Conservation (phyloP, 1,140 invertebrate genomes). For the Drosophila ercepeae region DNA sequence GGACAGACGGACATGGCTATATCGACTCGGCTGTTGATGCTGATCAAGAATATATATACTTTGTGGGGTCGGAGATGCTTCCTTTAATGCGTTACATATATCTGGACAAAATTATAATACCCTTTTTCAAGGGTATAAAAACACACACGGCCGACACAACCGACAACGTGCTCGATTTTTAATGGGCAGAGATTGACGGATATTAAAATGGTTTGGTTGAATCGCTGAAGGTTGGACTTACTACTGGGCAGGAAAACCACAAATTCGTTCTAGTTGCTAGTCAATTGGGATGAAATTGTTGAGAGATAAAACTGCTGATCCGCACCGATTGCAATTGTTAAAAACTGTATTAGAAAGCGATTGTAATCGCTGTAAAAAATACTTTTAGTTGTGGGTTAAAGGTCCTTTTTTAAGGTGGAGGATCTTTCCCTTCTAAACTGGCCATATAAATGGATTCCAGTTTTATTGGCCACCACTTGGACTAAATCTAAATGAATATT, state of each 20-base stretch:
- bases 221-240: conserved; percentile 27
- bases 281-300: conserved; percentile 24
- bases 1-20: too few relatives aligned
- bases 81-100: too few relatives aligned
- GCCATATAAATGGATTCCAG: neutral
- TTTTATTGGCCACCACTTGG: conserved; percentile 5
- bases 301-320: conserved; percentile 36
- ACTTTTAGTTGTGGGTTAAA: too few relatives aligned
- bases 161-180: conserved; percentile 22
- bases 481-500: conserved; percentile 19
- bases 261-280: conserved; percentile 21
- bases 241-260: conserved; percentile 27
- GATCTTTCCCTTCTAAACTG: too few relatives aligned
- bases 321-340: conserved; percentile 23
- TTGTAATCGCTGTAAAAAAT: neutral
- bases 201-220: conserved; percentile 40
- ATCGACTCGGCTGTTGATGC: too few relatives aligned
- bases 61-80: too few relatives aligned
- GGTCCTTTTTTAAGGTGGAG: too few relatives aligned
- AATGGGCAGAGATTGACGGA: conserved; percentile 41
- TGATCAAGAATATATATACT: too few relatives aligned
- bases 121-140: too few relatives aligned
- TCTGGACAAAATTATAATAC: too few relatives aligned
- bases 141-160: conserved; percentile 27
- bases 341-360: conserved; percentile 2